A percentile compares a stretch with the other conserved stretches of the same genome.
phyloP scores from a whole-genome alignment of 2,888 invertebrate genomes.

The Hololepta plana region DNA sequence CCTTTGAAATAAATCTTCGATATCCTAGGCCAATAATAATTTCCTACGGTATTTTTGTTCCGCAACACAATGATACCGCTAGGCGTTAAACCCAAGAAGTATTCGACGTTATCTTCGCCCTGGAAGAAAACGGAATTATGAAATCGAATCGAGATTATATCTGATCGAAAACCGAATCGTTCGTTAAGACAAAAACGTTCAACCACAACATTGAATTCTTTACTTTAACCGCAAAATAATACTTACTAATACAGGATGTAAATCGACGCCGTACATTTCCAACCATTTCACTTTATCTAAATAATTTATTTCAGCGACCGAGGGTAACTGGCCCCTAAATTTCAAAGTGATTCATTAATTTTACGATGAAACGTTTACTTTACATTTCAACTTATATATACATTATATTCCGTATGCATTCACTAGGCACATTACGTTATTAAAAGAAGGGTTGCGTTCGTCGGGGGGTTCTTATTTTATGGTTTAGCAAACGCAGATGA shows the following conservation, averaged over 20 bases:
- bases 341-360: conserved; percentile 9
- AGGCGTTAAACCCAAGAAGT: conserved; percentile 88
- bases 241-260: conserved; percentile 87
- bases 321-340: conserved; percentile 70
- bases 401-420: too few species aligned
- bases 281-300: conserved; percentile 97
- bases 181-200: conserved; percentile 3
- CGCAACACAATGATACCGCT: conserved; percentile 87
- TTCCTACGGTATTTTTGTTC: conserved; percentile 91
- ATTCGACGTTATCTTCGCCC: conserved; percentile 94
- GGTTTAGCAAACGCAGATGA: too few species aligned
- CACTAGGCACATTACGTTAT: too few species aligned
- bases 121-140: conserved; percentile 22
- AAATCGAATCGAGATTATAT: conserved; percentile 3
- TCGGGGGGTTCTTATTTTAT: too few species aligned
- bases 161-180: conserved; percentile 1
- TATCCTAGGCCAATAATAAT: conserved; percentile 96
- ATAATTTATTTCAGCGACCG: conserved; percentile 85
- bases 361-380: too few species aligned
- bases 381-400: too few species aligned
- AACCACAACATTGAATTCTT: too few species aligned
- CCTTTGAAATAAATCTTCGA: conserved; percentile 94
- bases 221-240: too few species aligned
- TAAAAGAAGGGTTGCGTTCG: too few species aligned
- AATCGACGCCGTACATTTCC: conserved; percentile 95